These are phyloP conservation scores for Oryzias celebensis DNA, from an alignment of 2,113 vertebrate species.

Conservation along the genomic window DNA sequence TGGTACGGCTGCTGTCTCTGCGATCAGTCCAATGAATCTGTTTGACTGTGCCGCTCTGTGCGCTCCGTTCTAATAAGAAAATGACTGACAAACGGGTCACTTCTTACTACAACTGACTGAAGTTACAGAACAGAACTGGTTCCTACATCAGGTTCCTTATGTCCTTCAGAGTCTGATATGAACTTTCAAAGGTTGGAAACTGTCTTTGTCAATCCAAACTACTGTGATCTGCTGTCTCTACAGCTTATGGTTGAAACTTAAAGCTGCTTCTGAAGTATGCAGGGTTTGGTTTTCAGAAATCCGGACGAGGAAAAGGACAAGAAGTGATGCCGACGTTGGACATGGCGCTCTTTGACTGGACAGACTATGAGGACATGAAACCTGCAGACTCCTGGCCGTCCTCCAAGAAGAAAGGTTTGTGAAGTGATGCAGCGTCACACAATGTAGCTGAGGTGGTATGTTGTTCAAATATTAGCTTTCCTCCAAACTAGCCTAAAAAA, in stretches of 20 bases:
- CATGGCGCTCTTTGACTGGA: conserved; percentile 97
- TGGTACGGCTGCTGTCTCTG: conserved; percentile 6
- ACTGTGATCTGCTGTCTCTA: no score
- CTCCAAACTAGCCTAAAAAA: no score
- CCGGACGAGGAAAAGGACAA: conserved; percentile 73
- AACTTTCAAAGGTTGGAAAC: no score
- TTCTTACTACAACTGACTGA: neutral
- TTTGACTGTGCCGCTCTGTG: no score
- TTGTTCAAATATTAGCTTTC: no score
- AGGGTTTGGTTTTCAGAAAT: conserved; percentile 51
- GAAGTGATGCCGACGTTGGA: conserved; percentile 96
- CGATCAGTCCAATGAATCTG: conserved; percentile 31
- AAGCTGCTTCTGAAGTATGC: no score
- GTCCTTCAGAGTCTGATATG: no score
- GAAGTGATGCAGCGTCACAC: fast-evolving
- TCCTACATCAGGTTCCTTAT: no score
- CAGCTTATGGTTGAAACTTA: no score
- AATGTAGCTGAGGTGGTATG: no score
- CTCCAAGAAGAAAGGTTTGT: conserved; percentile 86
- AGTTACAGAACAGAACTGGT: no score
- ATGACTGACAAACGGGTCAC: conserved; percentile 2
- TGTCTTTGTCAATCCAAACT: no score
- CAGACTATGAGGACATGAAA: conserved; percentile 96
- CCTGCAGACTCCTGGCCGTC: conserved; percentile 88
- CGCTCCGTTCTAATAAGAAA: conserved; percentile 16